phyloP scores from a whole-genome alignment of 2,888 invertebrate species.

The Smittia aterrima region DNA sequence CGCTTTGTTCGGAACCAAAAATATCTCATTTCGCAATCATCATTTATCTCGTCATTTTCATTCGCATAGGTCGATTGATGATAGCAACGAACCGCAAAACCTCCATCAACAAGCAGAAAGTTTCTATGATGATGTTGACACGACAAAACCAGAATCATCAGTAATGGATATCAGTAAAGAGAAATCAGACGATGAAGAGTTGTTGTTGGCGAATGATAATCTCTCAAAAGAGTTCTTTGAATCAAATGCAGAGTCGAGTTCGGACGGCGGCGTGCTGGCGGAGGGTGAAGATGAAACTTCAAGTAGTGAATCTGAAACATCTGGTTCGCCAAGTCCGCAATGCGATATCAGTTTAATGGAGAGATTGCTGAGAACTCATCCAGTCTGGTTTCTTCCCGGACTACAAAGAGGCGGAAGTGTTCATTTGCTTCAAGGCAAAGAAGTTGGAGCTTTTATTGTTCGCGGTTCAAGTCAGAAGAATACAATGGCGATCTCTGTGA shows the following conservation, averaged over 20 bases:
- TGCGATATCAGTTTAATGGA: constrained; percentile 84
- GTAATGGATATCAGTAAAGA: constrained; percentile 34
- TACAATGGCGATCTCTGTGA: constrained; percentile 93
- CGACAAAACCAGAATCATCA: constrained; percentile 12
- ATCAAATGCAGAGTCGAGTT: constrained; percentile 55
- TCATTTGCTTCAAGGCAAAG: constrained; percentile 89
- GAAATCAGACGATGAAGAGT: constrained; percentile 37
- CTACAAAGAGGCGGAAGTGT: constrained; percentile 91
- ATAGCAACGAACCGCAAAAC: constrained; percentile 16
- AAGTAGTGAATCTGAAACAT: constrained; percentile 62
- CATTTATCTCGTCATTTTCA: too few species aligned
- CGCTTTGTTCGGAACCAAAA: neutral
- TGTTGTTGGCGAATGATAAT: constrained; percentile 35
- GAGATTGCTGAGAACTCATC: constrained; percentile 84
- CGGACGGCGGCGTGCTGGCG: constrained; percentile 59
- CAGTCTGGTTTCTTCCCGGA: constrained; percentile 93
- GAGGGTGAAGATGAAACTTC: constrained; percentile 59
- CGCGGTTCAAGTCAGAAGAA: constrained; percentile 90
- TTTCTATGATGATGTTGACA: constrained; percentile 41
- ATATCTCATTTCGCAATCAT: neutral
- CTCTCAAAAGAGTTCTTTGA: constrained; percentile 45
- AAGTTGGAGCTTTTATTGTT: constrained; percentile 92
- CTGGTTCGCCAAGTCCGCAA: constrained; percentile 62
- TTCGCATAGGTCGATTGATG: constrained; percentile 35
- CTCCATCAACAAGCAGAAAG: constrained; percentile 22